Base-by-base conservation (phyloP, 1,140 invertebrate genomes). In the Drosophila funebris region DNA sequence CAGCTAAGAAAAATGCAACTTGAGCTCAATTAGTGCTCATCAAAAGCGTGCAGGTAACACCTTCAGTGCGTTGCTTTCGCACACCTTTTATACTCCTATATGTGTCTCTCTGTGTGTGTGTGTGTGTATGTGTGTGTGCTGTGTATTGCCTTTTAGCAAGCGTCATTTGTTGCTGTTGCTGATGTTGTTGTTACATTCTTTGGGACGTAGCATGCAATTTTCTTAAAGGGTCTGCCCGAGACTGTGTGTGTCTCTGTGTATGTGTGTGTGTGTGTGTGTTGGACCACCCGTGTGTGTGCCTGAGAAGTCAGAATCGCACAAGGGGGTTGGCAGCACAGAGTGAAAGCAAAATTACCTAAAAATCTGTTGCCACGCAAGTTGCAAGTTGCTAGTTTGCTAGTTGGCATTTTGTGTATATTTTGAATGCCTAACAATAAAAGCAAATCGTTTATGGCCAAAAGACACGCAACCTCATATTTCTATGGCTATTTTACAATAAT, bases 1-100 rank as follows among this genome's bases (percentile, higher is more conserved):
- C 39, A 60, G 64, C 63, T 24, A 76, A 88, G 83, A 88, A 88
- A 83, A 88, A 88, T 88, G 83, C 83, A 88, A 88, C 83, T 88
- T 79, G 83, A 83, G 83, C 83, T 88, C 83, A 88, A 88, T 88
- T 88, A 88, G 83, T 88, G 83, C 83, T 88, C 83, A 88, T 88
- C 83, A 88, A 88, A 88, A 88, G 83, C 83, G 83, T 88, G 83
- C 83, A 87, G 82, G 83, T 76, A 88, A 88, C 83, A 88, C 83
- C 83, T 88, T 88, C 83, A 88, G 76, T 88, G 83, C 83, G 83
- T 88, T 76, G 78, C 83, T 85, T 82, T 88, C 66, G 83, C 82
- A 82, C 83, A 88, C 67, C 71, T 73, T 48, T 60, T 58, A 46
- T 46, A 7, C 43, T 22, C 29, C 33, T 33, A 24, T 3, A 4